Evolutionary conservation across 2,888 invertebrate genomes (phyloP), one percentile per base, ranked within the genome.

Genomic region (Thymelicus lineola): DNA sequence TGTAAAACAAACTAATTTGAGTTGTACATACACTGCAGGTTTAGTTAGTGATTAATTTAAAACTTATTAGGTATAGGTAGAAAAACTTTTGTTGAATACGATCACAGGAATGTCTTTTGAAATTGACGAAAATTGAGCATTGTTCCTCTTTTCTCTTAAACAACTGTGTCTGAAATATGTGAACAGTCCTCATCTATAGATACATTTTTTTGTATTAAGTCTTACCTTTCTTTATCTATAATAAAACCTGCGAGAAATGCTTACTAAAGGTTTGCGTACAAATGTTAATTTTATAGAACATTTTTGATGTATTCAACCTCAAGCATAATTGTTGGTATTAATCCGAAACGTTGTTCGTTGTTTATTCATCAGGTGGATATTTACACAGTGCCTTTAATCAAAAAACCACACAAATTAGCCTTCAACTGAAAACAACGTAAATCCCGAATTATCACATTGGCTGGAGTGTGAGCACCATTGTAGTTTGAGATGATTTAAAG

Each of bases 1-100:
- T 67, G 53, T 53, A 42, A 7, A 61, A 20, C 67, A 28, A 67
- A 61, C 53, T 67, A 42, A 60, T 60, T 67, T 61, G 60, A 20
- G 53, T 53, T 60, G 50, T 6, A 45, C 42, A 42, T 42, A 12
- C 4, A 20, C 14, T 60, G 60, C 15, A 15, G 17, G 17, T 15
- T 50, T 17, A 0, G 17, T 55, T 28, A 12, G 28, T 10, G 42
- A 42, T 42, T 1, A 42, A 42, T 12, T 42, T 12, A 42, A 42
- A 10, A 42, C 42, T 12, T 10, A 10, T 42, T 42, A 38, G 38
- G 38, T 10, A 38, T 6, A 38, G n/a, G n/a, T n/a, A n/a, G n/a
- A 38, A 38, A 38, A 9, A 10, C 10, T 38, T 9, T 1, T 42
- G 42, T 42, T 1, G 42, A 42, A 4, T 42, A 3, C 42, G 1